Evolutionary conservation across 2,113 vertebrate genomes (phyloP), one percentile per base, ranked within the genome.

Genomic region (Corvus cornix): DNA sequence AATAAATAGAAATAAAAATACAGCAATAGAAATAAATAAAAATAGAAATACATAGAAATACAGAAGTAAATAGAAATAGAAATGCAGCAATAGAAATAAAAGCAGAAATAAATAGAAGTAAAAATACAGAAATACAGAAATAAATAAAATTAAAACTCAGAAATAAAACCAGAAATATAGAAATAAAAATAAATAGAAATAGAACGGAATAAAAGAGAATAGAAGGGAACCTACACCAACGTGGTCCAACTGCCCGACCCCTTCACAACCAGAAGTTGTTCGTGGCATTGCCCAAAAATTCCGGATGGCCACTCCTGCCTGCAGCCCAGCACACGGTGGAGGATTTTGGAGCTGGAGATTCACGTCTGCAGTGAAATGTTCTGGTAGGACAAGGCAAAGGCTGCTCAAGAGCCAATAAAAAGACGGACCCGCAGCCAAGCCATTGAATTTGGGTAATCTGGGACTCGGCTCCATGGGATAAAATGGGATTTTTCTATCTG

Each of bases 301-400:
- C 0, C 1, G 60, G 20, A 28, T 0, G 17, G 28, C 14, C 35
- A 3, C 3, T 41, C 7, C 8, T 13, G 52, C 39, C 48, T 23
- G 39, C 27, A 72, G 81, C 39, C 24, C 30, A 15, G 33, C 22
- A 31, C n/a, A 16, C 27, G 11, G 31, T 0, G 30, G 20, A 33
- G 28, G 6, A 39, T n/a, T 82, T 5, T 15, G 23, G 67, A 21
- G 70, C 26, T 51, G 68, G 5, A 59, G 48, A 16, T 39, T 44
- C 63, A 11, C 12, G 28, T 24, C 18, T 5, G 4, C 9, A 62
- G 21, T 0, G 4, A 33, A n/a, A 59, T 16, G 20, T 41, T 28
- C 16, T 3, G 44, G 22, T 3, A 41, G 33, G 37, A 52, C 35
- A 17, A 48, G 23, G 27, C 46, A 62, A 93, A 56, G 26, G 17